Evolutionary conservation across 1,140 invertebrate species (phyloP).

Genomic region (Carcinoscorpius rotundicauda): DNA sequence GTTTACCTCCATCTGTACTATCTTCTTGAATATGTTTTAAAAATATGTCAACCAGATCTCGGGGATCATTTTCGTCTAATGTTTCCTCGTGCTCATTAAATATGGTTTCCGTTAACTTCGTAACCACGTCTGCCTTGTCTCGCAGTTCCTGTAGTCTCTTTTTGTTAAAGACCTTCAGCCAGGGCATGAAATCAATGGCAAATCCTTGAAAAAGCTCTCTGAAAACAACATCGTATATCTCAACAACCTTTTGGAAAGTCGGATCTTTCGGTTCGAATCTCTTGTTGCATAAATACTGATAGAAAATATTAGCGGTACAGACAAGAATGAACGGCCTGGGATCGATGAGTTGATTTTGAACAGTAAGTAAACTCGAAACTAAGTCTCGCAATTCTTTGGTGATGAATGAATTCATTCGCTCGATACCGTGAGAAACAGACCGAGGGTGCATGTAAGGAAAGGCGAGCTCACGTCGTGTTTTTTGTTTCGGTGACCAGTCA

Average conservation of each 20-base stretch:
- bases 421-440: slow-evolving; percentile 47
- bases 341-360: slow-evolving; percentile 22
- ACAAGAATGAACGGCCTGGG: slow-evolving; percentile 51
- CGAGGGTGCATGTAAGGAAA: slow-evolving; percentile 61
- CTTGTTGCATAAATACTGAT: slow-evolving; percentile 65
- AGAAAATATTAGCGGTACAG: slow-evolving; percentile 70
- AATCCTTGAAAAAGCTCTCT: slow-evolving; percentile 80
- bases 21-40: slow-evolving; percentile 21
- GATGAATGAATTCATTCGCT: slow-evolving; percentile 28
- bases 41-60: slow-evolving; percentile 24
- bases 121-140: slow-evolving; percentile 11
- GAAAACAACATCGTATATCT: slow-evolving; percentile 71
- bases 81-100: slow-evolving; percentile 34
- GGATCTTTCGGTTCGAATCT: slow-evolving; percentile 52
- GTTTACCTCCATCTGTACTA: neutral
- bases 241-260: slow-evolving; percentile 50
- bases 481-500: slow-evolving; percentile 70
- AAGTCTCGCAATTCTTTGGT: neutral
- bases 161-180: slow-evolving; percentile 39
- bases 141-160: slow-evolving; percentile 5
- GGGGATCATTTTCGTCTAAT: slow-evolving; percentile 24
- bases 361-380: neutral
- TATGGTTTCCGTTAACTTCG: slow-evolving; percentile 48
- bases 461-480: slow-evolving; percentile 58
- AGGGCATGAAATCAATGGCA: slow-evolving; percentile 75